Conservation (phyloP, 1,140 invertebrate genomes). For the Protaetia brevitarsis region DNA sequence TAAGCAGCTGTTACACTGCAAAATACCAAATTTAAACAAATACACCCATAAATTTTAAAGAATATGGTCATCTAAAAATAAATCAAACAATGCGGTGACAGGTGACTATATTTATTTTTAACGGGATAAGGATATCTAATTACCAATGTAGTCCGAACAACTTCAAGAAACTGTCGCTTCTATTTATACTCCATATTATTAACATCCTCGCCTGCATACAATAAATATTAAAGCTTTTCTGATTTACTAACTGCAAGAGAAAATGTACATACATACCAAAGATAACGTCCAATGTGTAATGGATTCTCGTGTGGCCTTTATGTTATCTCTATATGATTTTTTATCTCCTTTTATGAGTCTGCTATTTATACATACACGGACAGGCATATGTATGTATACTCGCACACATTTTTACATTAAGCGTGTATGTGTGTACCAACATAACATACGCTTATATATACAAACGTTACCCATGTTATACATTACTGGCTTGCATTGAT, state of each 20-base stretch:
- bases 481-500: neutral
- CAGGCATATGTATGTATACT: neutral
- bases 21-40: no score
- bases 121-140: no score
- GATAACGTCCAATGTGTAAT: slow-evolving; percentile 16
- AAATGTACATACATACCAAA: neutral
- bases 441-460: neutral
- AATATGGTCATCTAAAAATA: no score
- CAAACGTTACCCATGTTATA: neutral
- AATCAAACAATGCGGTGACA: no score
- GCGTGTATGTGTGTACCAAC: no score
- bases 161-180: no score
- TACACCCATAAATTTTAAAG: no score
- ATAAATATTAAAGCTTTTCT: neutral
- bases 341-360: slow-evolving; percentile 21
- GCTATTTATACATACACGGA: neutral
- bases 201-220: neutral
- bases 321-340: slow-evolving; percentile 22
- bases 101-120: no score
- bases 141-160: no score
- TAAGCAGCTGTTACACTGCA: no score
- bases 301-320: slow-evolving; percentile 17
- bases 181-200: neutral
- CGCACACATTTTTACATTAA: no score
- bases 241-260: neutral